Evolutionary conservation across 2,797 vertebrate species (phyloP).

Genomic region (Momotus momota): DNA sequence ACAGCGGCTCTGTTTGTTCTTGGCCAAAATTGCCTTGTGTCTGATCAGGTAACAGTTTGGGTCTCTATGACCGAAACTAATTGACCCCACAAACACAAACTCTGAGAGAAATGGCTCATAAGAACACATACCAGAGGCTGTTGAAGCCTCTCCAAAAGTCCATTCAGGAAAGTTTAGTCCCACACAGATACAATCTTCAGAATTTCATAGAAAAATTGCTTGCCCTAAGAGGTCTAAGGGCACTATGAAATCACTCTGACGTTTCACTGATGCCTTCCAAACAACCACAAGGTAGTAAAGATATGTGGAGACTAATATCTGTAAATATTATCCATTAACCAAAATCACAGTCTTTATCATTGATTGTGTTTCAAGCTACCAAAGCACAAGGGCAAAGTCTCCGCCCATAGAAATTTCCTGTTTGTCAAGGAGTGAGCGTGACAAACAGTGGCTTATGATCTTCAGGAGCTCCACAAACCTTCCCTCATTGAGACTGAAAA

Average conservation of each 20-base stretch:
- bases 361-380: background rate
- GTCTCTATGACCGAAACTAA: background rate
- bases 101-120: background rate
- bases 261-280: background rate
- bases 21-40: background rate
- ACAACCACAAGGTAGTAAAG: background rate
- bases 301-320: background rate
- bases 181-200: background rate
- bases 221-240: background rate
- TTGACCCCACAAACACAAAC: background rate
- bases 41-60: background rate
- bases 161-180: background rate
- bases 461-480: background rate
- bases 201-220: background rate
- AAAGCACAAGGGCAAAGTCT: conserved; percentile 29
- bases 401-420: background rate
- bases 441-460: background rate
- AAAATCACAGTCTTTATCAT: background rate
- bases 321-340: conserved; percentile 37
- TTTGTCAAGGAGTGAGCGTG: background rate
- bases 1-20: background rate
- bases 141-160: background rate
- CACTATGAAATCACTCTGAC: background rate
- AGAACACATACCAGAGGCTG: background rate
- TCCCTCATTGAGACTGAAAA: background rate